Evolutionary conservation across 2,113 vertebrate species (phyloP).

Genomic region (Cyprinodon variegatus): DNA sequence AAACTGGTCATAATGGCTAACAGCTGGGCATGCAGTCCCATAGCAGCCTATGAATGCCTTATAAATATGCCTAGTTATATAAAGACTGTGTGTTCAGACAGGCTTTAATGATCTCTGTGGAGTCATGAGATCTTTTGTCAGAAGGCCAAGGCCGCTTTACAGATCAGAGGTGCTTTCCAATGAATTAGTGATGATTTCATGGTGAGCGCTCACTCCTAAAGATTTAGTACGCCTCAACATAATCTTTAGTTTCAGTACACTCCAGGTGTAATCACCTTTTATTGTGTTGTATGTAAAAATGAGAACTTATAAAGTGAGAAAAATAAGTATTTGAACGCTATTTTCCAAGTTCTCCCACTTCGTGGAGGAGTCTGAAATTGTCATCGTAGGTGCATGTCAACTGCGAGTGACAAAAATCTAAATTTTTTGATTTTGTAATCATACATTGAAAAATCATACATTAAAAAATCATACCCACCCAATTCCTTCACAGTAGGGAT

Average conservation of each 20-base stretch:
- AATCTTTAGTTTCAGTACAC: neutral
- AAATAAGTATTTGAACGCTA: no score
- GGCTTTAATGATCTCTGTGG: slow-evolving; percentile 29
- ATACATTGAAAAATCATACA: no score
- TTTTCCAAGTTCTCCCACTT: no score
- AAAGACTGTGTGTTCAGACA: slow-evolving; percentile 64
- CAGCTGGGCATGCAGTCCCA: slow-evolving; percentile 71
- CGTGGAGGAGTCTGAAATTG: no score
- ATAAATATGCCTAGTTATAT: slow-evolving; percentile 59
- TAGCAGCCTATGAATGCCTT: slow-evolving; percentile 39
- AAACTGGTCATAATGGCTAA: slow-evolving; percentile 71
- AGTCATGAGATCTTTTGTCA: slow-evolving; percentile 43
- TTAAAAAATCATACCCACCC: no score
- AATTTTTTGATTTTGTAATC: no score
- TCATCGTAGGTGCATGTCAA: no score
- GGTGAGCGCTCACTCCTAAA: neutral
- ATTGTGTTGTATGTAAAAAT: neutral
- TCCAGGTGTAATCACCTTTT: neutral
- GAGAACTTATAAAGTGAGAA: neutral
- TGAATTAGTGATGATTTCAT: slow-evolving; percentile 12
- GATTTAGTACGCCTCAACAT: neutral
- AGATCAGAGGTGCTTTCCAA: slow-evolving; percentile 7
- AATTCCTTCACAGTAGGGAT: no score
- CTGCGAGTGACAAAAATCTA: no score
- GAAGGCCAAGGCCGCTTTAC: slow-evolving; percentile 25